A percentile compares a stretch with the other conserved stretches of the same genome.
Evolutionary conservation across 2,888 invertebrate genomes (phyloP).

Genomic region (Macrosiphum euphorbiae): DNA sequence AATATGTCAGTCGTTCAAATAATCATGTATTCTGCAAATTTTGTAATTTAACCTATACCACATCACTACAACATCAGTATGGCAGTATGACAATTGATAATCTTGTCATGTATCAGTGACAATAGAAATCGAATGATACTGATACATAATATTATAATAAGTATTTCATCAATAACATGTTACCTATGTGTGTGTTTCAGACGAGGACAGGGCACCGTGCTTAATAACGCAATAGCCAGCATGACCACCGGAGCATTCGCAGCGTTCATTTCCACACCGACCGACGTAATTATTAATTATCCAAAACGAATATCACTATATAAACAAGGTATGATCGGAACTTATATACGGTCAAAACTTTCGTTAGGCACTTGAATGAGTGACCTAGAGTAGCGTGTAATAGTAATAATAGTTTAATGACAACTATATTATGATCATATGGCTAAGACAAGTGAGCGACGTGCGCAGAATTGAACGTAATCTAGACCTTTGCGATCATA

Average conservation of each 20-base stretch:
- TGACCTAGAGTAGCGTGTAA: not conserved
- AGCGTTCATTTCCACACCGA: slow-evolving; percentile 96
- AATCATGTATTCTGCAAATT: not conserved
- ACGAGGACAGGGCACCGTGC: slow-evolving; percentile 83
- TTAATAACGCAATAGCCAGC: slow-evolving; percentile 86
- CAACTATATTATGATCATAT: too few relatives aligned
- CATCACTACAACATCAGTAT: not conserved
- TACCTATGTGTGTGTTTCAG: slow-evolving; percentile 70
- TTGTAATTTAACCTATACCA: not conserved
- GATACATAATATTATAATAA: not conserved
- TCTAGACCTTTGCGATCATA: too few relatives aligned
- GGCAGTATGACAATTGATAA: not conserved
- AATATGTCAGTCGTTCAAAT: not conserved
- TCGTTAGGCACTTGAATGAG: too few relatives aligned
- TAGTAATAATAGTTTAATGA: not conserved
- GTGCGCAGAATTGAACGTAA: too few relatives aligned
- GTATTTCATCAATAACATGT: not conserved
- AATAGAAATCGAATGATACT: not conserved
- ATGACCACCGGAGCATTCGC: slow-evolving; percentile 88
- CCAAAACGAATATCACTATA: not conserved
- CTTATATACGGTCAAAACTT: too few relatives aligned
- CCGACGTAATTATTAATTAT: slow-evolving; percentile 75
- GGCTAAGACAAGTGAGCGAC: too few relatives aligned
- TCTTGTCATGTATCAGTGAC: not conserved
- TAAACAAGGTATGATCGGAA: too few relatives aligned